Evolutionary conservation across 2,888 invertebrate genomes (phyloP).

Genomic region (Hyppa rectilinea): DNA sequence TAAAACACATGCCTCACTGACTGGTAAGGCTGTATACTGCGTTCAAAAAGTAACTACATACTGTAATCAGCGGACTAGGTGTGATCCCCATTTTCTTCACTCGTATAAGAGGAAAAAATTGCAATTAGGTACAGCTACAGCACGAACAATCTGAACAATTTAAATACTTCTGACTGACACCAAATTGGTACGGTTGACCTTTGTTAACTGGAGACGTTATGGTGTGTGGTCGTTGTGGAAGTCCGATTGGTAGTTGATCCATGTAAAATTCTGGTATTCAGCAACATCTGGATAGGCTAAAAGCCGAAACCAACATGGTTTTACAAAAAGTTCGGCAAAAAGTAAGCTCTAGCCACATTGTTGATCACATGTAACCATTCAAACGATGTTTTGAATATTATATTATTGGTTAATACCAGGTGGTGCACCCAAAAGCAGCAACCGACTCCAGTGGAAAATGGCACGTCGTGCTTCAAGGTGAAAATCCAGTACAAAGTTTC

Average conservation of each 20-base stretch:
- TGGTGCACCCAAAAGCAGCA: constrained; percentile 92
- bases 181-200: too few relatives aligned
- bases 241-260: background rate
- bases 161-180: background rate
- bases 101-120: too few relatives aligned
- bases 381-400: background rate
- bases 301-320: background rate
- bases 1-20: background rate
- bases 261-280: background rate
- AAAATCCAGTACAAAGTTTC: constrained; percentile 92
- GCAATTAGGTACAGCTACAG: too few relatives aligned
- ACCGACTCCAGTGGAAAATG: constrained; percentile 91
- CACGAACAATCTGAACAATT: too few relatives aligned
- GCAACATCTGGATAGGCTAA: background rate
- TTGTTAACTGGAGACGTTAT: background rate
- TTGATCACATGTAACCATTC: background rate
- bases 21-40: background rate
- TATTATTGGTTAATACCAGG: constrained; percentile 67
- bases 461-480: constrained; percentile 92
- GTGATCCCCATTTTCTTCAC: background rate
- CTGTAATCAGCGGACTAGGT: background rate
- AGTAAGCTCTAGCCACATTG: background rate
- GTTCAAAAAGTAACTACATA: background rate
- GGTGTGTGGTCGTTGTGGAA: too few relatives aligned
- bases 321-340: too few relatives aligned